phyloP scores from a whole-genome alignment of 2,888 invertebrate genomes.

The Psylliodes chrysocephalus region DNA sequence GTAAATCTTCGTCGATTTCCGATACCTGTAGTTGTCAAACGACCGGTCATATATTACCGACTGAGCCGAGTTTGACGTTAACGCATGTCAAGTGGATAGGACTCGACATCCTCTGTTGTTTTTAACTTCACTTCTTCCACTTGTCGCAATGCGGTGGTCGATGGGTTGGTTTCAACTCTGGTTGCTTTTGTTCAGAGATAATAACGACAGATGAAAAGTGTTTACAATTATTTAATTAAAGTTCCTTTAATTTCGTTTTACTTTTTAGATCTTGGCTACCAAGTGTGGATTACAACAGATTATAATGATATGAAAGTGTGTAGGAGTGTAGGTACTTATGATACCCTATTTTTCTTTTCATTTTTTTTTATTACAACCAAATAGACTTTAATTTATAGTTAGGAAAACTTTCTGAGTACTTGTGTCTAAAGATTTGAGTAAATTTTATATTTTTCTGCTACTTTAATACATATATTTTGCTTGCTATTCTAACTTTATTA shows the following conservation, averaged over 20 bases:
- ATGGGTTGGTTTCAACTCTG: constrained; percentile 2
- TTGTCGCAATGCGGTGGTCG: constrained; percentile 18
- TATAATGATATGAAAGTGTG: too few relatives aligned
- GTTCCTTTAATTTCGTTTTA: background rate
- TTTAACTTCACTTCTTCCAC: constrained; percentile 28
- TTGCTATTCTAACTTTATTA: too few relatives aligned
- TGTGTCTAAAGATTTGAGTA: too few relatives aligned
- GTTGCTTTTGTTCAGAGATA: background rate
- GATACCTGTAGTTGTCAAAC: constrained; percentile 59
- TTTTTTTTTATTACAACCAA: too few relatives aligned
- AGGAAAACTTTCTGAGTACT: too few relatives aligned
- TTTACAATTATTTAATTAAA: constrained; percentile 11
- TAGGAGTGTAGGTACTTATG: too few relatives aligned
- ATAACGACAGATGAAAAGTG: constrained; percentile 8
- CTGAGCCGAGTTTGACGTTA: constrained; percentile 56
- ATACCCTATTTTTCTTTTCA: too few relatives aligned
- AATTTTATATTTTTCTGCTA: too few relatives aligned
- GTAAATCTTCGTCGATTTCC: constrained; percentile 58
- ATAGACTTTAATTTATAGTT: too few relatives aligned
- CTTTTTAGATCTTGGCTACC: background rate
- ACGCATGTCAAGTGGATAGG: constrained; percentile 53
- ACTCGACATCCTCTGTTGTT: constrained; percentile 38
- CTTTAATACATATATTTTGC: too few relatives aligned
- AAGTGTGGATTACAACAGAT: background rate
- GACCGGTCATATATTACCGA: constrained; percentile 57